Base-by-base conservation (phyloP, 2,888 invertebrate species). In the Tenthredo distinguenda region DNA sequence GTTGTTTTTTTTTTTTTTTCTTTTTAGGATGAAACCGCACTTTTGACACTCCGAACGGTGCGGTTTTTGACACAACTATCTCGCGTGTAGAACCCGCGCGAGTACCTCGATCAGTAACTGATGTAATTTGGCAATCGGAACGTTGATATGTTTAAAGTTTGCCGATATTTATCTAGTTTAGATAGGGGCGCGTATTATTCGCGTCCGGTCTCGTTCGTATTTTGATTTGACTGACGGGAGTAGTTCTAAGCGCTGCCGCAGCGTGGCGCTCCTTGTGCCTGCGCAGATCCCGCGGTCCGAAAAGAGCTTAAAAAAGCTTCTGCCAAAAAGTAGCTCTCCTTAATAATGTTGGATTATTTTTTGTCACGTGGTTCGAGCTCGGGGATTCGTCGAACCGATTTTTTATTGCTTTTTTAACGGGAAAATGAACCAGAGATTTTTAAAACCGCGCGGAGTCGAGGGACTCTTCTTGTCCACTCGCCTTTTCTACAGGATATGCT, bases 191-290 rank as follows among this genome's bases (percentile, higher is more conserved):
- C 65, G 68, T 68, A 83, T 83, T 50, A 68, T 71, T 43, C 21
- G 26, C 83, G 68, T 83, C 83, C 83, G 83, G 43, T 71, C 71
- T 83, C 83, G 83, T 71, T 71, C 68, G 83, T 83, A 83, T 83
- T 83, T 71, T 50, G 83, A 83, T 83, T 83, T 71, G 83, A 83
- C 83, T 83, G 83, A 71, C 83, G 68, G 68, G 55, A 71, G 71
- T 83, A 83, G 83, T 83, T 83, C 83, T 4, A 47, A 47, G 43
- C 47, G 71, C 31, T 31, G n/a, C 65, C 65, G n/a, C 83, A 26
- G 21, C 83, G 83, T 31, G 83, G 83, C 83, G 83, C 83, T 81
- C 10, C 5, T 47, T 21, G 68, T 68, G 1, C 34, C 68, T 83
- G 83, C 83, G 83, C 83, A 83, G 47, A 83, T 26, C 68, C 34